Conservation (phyloP, 2,797 vertebrate genomes). For the Petrocephalus sullivani region DNA sequence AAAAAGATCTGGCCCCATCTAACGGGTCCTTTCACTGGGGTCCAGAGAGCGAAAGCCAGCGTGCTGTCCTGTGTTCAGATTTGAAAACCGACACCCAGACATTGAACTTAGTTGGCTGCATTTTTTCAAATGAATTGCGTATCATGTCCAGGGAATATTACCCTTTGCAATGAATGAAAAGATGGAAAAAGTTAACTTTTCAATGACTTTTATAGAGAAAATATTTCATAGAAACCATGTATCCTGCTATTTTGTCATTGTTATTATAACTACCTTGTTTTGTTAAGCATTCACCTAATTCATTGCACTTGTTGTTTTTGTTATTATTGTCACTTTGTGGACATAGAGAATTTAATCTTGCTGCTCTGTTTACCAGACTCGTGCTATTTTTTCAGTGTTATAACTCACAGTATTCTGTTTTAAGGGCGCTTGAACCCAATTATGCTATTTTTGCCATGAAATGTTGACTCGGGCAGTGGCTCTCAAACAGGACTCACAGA, state of each 20-base stretch:
- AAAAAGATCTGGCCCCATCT: not conserved
- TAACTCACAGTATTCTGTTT: not conserved
- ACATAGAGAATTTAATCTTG: not conserved
- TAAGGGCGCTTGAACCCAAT: not conserved
- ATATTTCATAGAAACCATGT: slow-evolving; percentile 30
- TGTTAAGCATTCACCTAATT: not conserved
- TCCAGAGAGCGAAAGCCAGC: not conserved
- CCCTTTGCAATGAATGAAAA: slow-evolving; percentile 13
- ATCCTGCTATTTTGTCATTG: slow-evolving; percentile 18
- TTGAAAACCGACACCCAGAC: slow-evolving; percentile 36
- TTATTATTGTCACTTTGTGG: not conserved
- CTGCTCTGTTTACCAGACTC: not conserved
- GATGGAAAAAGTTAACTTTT: slow-evolving; percentile 16
- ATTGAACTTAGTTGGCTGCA: slow-evolving; percentile 23
- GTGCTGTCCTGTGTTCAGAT: not conserved
- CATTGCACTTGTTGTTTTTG: not conserved
- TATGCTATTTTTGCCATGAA: not conserved
- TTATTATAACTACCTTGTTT: slow-evolving; percentile 13
- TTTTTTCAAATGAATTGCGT: slow-evolving; percentile 28
- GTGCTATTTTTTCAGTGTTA: not conserved
- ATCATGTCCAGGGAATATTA: slow-evolving; percentile 11
- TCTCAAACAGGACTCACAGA: not conserved
- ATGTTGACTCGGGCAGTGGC: not conserved
- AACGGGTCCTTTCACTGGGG: not conserved
- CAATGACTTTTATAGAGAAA: not conserved